Percentiles rank a stretch among this genome's conserved stretches.
These are phyloP conservation scores for Schlechtendalia chinensis DNA, from an alignment of 1,140 invertebrate genomes.

Conservation along the genomic window DNA sequence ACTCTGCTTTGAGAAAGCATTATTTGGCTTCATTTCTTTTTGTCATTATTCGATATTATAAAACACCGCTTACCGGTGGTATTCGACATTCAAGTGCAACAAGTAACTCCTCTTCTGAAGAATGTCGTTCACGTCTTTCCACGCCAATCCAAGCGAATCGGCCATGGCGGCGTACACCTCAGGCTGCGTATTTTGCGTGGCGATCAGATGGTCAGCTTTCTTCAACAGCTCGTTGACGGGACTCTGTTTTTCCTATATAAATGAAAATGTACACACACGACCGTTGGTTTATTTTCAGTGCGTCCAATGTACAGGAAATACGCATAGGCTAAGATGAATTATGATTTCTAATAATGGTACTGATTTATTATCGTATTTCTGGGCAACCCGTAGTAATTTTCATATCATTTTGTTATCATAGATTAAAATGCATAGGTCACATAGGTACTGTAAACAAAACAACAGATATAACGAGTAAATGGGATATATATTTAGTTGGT, in stretches of 20 bases:
- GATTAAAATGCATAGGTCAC: too few relatives aligned
- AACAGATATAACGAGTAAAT: too few relatives aligned
- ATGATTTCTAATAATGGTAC: too few relatives aligned
- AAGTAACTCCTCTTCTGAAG: conserved; percentile 75
- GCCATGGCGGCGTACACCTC: conserved; percentile 90
- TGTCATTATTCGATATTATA: too few relatives aligned
- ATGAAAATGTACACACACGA: conserved; percentile 54
- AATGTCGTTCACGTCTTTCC: conserved; percentile 81
- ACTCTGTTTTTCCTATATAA: conserved; percentile 83
- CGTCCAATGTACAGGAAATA: neutral
- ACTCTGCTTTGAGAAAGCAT: too few relatives aligned
- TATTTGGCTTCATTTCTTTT: too few relatives aligned
- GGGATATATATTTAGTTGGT: too few relatives aligned
- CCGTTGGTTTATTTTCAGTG: conserved; percentile 1
- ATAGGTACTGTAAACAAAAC: too few relatives aligned
- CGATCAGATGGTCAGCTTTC: conserved; percentile 80
- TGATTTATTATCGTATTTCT: too few relatives aligned
- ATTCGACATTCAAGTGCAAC: conserved; percentile 72
- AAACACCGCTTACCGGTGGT: conserved; percentile 68
- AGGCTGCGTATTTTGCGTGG: conserved; percentile 68
- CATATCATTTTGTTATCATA: too few relatives aligned
- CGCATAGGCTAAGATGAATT: too few relatives aligned
- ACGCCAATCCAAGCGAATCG: conserved; percentile 80
- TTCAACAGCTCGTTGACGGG: conserved; percentile 85
- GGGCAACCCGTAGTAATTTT: too few relatives aligned